Conservation (phyloP, 1,140 invertebrate species). For the Charaxes varanes region DNA sequence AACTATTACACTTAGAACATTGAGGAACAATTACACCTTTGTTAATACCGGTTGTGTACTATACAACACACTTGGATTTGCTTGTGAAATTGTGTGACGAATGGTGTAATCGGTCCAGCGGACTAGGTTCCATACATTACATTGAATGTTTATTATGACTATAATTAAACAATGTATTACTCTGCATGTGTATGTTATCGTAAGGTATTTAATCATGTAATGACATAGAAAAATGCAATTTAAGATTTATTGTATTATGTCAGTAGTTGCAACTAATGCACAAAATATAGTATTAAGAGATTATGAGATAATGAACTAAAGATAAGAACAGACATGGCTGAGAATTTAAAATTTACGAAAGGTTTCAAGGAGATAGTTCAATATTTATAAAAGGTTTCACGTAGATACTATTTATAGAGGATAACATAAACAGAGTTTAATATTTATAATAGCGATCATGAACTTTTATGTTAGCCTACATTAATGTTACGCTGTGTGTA, state of each 20-base stretch:
- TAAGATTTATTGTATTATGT: constrained; percentile 3
- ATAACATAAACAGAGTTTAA: too few relatives aligned
- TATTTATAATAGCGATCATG: too few relatives aligned
- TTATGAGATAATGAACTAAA: too few relatives aligned
- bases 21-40: constrained; percentile 14
- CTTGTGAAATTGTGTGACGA: neutral
- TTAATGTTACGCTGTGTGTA: too few relatives aligned
- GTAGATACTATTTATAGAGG: too few relatives aligned
- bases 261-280: constrained; percentile 8
- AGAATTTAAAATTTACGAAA: too few relatives aligned
- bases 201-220: constrained; percentile 8
- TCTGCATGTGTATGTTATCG: constrained; percentile 14
- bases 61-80: too few relatives aligned
- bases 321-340: too few relatives aligned
- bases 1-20: constrained; percentile 10
- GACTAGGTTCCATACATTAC: constrained; percentile 12
- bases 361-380: too few relatives aligned
- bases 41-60: neutral
- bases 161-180: constrained; percentile 4
- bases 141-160: constrained; percentile 5
- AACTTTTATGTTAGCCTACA: too few relatives aligned
- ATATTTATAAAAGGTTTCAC: too few relatives aligned
- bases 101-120: constrained; percentile 13
- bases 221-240: constrained; percentile 5
- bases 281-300: too few relatives aligned